Percentiles rank a stretch among this genome's conserved stretches.
Conservation (phyloP, 1,140 invertebrate genomes). For the Calephelis virginiensis region DNA sequence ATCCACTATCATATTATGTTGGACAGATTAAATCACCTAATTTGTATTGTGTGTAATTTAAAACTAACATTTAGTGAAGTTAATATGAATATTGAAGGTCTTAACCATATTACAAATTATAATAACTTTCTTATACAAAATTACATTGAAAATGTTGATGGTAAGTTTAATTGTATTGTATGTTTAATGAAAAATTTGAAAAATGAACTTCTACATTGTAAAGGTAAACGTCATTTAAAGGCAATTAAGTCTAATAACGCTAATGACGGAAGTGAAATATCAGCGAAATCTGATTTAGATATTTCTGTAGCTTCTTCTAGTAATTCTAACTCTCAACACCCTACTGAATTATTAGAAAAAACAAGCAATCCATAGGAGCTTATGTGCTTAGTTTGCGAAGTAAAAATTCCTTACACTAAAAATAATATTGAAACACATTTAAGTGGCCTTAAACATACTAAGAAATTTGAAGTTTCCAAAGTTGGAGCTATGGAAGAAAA, state of each 20-base stretch:
- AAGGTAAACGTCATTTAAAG: background rate
- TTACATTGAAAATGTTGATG: conserved; percentile 15
- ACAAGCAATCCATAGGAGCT: conserved; percentile 4
- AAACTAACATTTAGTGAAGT: background rate
- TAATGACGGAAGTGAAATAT: background rate
- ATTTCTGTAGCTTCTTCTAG: background rate
- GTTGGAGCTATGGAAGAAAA: background rate
- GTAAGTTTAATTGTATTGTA: conserved; percentile 7
- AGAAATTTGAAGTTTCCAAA: conserved; percentile 16
- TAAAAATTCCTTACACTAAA: conserved; percentile 6
- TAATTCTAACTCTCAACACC: background rate
- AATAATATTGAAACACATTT: conserved; percentile 19
- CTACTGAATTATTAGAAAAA: background rate
- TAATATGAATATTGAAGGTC: conserved; percentile 3
- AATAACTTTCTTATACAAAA: conserved; percentile 12
- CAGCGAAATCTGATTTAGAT: background rate
- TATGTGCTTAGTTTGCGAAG: conserved; percentile 24
- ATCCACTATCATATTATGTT: conserved; percentile 21
- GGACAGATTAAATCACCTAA: conserved; percentile 4
- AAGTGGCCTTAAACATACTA: conserved; percentile 20
- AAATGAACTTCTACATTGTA: conserved; percentile 1
- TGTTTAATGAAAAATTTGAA: conserved; percentile 1
- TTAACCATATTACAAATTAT: conserved; percentile 8
- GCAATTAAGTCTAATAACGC: background rate
- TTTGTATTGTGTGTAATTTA: conserved; percentile 16